These are phyloP conservation scores for Actinernus sp. DNA, from an alignment of 92 coral and sea anemone genomes.

Conservation along the genomic window DNA sequence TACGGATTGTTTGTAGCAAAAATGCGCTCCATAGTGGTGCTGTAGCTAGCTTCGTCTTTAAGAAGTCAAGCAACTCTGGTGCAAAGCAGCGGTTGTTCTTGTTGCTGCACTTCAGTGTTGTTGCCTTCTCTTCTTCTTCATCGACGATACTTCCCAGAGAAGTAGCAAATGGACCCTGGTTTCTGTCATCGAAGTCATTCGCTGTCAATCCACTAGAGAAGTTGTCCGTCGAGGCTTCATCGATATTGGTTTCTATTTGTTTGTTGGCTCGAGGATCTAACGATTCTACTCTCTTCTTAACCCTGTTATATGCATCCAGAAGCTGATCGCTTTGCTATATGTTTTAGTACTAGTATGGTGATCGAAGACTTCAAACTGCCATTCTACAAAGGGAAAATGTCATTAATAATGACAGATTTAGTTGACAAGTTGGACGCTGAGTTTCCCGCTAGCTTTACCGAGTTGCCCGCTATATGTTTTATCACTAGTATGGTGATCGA, in stretches of 20 bases:
- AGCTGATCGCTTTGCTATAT: slow-evolving; percentile 3
- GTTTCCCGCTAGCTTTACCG: too few species aligned
- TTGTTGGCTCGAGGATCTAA: slow-evolving; percentile 2
- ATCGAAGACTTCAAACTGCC: too few species aligned
- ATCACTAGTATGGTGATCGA: too few species aligned
- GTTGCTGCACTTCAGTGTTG: background rate
- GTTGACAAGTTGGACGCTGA: too few species aligned
- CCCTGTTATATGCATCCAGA: background rate
- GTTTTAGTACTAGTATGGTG: too few species aligned
- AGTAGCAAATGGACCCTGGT: slow-evolving; percentile 1
- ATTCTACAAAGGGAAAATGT: too few species aligned
- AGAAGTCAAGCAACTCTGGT: slow-evolving; percentile 2
- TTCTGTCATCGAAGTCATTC: background rate
- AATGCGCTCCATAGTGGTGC: slow-evolving; percentile 19
- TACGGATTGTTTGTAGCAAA: slow-evolving; percentile 1
- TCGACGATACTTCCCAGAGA: background rate
- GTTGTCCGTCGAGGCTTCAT: background rate
- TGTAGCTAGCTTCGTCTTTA: slow-evolving; percentile 1
- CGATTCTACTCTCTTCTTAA: slow-evolving; percentile 3
- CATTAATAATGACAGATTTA: too few species aligned
- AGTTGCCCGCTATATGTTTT: too few species aligned
- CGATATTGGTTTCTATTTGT: background rate
- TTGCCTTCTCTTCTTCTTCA: background rate
- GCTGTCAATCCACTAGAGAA: background rate
- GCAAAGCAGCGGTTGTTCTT: background rate